These are phyloP conservation scores for rabbit (Oryctolagus cuniculus) DNA, from an alignment of 2,113 vertebrate genomes.

Conservation along the genomic window DNA sequence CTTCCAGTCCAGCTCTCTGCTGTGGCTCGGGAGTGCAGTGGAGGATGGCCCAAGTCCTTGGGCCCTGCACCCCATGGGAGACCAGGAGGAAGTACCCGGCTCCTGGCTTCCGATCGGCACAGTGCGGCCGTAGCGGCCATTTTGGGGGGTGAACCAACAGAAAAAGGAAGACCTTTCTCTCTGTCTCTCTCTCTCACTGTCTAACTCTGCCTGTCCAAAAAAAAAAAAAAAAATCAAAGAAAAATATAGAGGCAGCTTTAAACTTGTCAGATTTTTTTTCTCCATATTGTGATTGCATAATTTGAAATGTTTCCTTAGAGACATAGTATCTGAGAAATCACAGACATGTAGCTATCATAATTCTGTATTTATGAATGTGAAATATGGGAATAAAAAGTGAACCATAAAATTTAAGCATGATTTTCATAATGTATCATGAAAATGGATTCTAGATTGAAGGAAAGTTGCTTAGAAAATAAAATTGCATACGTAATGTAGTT, in stretches of 20 bases:
- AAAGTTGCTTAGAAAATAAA: constrained; percentile 56
- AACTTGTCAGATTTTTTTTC: constrained; percentile 29
- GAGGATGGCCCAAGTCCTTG: no score
- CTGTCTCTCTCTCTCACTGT: no score
- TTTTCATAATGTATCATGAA: constrained; percentile 65
- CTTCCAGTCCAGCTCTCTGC: no score
- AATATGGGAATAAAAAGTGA: constrained; percentile 49
- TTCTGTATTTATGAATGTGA: constrained; percentile 34
- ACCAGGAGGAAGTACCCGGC: no score
- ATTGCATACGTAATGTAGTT: constrained; percentile 51
- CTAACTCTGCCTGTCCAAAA: no score
- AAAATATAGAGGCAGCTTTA: constrained; percentile 22
- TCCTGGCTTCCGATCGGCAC: no score
- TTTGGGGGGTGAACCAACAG: no score
- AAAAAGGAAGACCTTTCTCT: no score
- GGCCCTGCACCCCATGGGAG: no score
- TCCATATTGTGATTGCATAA: neutral
- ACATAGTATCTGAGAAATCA: constrained; percentile 40
- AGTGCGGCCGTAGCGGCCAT: no score
- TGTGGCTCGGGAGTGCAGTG: no score
- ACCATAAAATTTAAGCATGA: constrained; percentile 54
- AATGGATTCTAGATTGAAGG: constrained; percentile 27
- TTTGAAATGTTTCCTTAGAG: constrained; percentile 44
- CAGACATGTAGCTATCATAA: neutral
- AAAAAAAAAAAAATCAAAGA: neutral